Percentiles rank a stretch among this genome's conserved stretches.
These are phyloP conservation scores for Margaritifera margaritifera DNA, from an alignment of 2,888 invertebrate species.

Conservation along the genomic window DNA sequence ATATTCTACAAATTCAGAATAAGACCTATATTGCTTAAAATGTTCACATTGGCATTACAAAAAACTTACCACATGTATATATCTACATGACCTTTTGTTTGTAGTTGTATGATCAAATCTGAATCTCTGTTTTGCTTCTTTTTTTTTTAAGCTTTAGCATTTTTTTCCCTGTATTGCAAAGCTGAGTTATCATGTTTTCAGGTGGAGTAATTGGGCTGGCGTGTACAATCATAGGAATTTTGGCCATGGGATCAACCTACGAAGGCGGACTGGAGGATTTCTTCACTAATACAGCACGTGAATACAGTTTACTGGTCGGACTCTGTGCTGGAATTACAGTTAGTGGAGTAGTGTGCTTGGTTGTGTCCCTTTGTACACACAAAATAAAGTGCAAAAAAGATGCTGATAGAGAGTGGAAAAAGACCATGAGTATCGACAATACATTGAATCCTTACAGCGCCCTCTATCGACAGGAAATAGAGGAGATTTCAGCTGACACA, in stretches of 20 bases:
- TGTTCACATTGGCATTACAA: no score
- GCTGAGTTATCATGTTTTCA: constrained; percentile 20
- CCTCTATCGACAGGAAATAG: constrained; percentile 49
- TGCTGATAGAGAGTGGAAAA: constrained; percentile 50
- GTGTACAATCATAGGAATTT: constrained; percentile 42
- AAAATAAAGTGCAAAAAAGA: constrained; percentile 39
- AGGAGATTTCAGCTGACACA: constrained; percentile 21
- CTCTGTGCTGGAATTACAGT: constrained; percentile 50
- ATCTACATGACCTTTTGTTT: no score
- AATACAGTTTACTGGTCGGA: constrained; percentile 57
- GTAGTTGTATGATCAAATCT: no score
- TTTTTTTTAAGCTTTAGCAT: no score
- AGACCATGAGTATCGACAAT: constrained; percentile 58
- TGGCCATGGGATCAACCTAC: constrained; percentile 46
- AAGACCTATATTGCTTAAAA: no score
- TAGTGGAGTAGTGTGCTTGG: constrained; percentile 47
- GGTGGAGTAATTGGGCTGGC: constrained; percentile 50
- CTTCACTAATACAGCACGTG: constrained; percentile 51
- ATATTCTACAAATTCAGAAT: no score
- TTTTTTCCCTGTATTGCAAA: no score
- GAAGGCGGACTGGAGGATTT: constrained; percentile 55
- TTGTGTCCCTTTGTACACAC: constrained; percentile 55
- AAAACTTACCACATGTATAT: no score
- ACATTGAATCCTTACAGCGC: constrained; percentile 54
- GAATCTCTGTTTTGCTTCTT: no score